phyloP scores from a whole-genome alignment of 2,797 vertebrate genomes.

The Rhincodon typus region DNA sequence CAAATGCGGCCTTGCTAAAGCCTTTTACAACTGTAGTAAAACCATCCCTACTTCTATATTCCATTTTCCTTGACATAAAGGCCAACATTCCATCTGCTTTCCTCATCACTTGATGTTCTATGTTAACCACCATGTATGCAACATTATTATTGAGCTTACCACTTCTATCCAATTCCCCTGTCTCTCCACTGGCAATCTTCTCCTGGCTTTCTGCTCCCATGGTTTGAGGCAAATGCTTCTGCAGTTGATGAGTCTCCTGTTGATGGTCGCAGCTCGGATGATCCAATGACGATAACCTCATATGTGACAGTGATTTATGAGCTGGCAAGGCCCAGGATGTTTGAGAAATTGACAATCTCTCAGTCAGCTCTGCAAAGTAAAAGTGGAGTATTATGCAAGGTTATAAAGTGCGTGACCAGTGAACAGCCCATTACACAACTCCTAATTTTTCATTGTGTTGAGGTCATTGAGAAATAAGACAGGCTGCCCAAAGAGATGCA shows the following conservation, averaged over 20 bases:
- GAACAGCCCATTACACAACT: neutral
- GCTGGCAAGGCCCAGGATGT: slow-evolving; percentile 50
- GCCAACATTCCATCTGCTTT: too few species aligned
- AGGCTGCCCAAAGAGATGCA: neutral
- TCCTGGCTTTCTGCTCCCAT: neutral
- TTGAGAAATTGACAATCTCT: slow-evolving; percentile 52
- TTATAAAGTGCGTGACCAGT: neutral
- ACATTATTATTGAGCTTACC: neutral
- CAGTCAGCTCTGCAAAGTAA: slow-evolving; percentile 50
- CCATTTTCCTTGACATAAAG: too few species aligned
- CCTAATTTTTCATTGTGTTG: neutral
- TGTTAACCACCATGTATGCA: too few species aligned
- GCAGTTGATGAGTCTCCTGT: neutral
- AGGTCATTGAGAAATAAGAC: neutral
- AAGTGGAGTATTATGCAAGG: neutral
- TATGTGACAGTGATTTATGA: slow-evolving; percentile 54
- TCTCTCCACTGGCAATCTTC: neutral
- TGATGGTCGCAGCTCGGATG: slow-evolving; percentile 41
- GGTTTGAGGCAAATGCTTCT: neutral
- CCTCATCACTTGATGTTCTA: too few species aligned
- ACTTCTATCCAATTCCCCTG: neutral
- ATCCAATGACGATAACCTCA: slow-evolving; percentile 58
- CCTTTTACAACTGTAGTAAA: too few species aligned
- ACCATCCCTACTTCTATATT: too few species aligned
- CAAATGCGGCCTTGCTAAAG: too few species aligned